A percentile compares a stretch with the other conserved stretches of the same genome.
Conservation (phyloP, 2,113 vertebrate species). For the Osmerus eperlanus region DNA sequence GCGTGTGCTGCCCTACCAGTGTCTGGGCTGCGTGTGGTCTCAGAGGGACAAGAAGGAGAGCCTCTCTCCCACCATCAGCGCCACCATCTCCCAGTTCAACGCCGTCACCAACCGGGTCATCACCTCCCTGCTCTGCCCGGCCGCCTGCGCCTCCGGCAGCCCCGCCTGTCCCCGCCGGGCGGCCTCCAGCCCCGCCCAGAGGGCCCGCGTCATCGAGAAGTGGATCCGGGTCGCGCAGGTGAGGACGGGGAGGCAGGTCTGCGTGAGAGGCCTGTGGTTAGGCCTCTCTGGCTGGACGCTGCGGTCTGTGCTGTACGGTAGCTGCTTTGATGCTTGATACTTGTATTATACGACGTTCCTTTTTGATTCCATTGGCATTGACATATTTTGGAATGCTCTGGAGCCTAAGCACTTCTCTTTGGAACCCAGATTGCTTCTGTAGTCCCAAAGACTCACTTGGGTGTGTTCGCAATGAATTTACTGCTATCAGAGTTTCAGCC, state of each 20-base stretch:
- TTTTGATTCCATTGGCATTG: too few species aligned
- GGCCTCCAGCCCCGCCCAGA: slow-evolving; percentile 54
- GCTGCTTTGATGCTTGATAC: too few species aligned
- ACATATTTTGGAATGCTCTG: too few species aligned
- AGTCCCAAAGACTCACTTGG: too few species aligned
- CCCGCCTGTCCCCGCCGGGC: slow-evolving; percentile 31
- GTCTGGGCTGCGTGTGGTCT: slow-evolving; percentile 87
- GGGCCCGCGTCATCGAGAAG: slow-evolving; percentile 81
- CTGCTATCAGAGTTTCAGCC: not conserved
- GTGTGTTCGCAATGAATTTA: too few species aligned
- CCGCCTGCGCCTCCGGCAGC: slow-evolving; percentile 24
- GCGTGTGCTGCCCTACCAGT: slow-evolving; percentile 79
- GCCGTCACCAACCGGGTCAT: slow-evolving; percentile 79
- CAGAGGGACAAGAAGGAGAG: slow-evolving; percentile 84
- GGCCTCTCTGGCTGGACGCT: too few species aligned
- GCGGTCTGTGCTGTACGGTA: too few species aligned
- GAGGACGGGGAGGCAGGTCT: not conserved
- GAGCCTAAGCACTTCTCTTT: too few species aligned
- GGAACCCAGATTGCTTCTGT: too few species aligned
- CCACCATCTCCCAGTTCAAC: slow-evolving; percentile 87
- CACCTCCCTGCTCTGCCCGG: slow-evolving; percentile 72
- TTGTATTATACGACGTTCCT: too few species aligned
- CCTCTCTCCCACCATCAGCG: slow-evolving; percentile 78
- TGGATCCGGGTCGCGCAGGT: slow-evolving; percentile 88
- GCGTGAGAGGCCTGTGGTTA: too few species aligned